These are phyloP conservation scores for Poecilus cupreus DNA, from an alignment of 2,888 invertebrate species.

Conservation along the genomic window DNA sequence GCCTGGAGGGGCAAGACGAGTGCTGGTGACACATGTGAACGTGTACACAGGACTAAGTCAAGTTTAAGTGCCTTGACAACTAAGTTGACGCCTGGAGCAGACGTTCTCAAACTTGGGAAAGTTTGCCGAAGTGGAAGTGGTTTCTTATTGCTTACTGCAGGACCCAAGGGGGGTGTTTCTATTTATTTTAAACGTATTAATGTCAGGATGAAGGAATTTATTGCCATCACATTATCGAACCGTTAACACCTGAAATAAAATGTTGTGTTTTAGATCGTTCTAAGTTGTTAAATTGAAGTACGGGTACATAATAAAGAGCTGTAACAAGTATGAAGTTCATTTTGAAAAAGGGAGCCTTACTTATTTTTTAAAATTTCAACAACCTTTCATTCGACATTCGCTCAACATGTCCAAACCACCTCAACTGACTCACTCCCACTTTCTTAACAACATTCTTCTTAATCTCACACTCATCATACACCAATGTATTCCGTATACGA, in stretches of 20 bases:
- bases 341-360: too few relatives aligned
- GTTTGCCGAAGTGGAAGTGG: background rate
- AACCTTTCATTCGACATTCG: too few relatives aligned
- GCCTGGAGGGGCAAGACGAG: background rate
- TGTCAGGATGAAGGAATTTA: background rate
- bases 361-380: too few relatives aligned
- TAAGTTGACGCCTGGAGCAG: background rate
- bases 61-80: conserved; percentile 10
- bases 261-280: background rate
- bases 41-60: conserved; percentile 1
- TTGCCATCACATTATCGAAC: background rate
- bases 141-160: background rate
- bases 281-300: too few relatives aligned
- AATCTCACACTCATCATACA: too few relatives aligned
- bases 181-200: background rate
- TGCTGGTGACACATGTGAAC: background rate
- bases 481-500: too few relatives aligned
- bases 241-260: too few relatives aligned
- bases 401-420: too few relatives aligned
- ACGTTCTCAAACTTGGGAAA: background rate
- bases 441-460: too few relatives aligned
- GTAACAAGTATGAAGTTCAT: too few relatives aligned
- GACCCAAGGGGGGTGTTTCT: background rate
- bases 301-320: too few relatives aligned
- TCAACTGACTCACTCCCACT: too few relatives aligned